Conservation (phyloP, 1,140 invertebrate genomes). For the Drosophila parvula region DNA sequence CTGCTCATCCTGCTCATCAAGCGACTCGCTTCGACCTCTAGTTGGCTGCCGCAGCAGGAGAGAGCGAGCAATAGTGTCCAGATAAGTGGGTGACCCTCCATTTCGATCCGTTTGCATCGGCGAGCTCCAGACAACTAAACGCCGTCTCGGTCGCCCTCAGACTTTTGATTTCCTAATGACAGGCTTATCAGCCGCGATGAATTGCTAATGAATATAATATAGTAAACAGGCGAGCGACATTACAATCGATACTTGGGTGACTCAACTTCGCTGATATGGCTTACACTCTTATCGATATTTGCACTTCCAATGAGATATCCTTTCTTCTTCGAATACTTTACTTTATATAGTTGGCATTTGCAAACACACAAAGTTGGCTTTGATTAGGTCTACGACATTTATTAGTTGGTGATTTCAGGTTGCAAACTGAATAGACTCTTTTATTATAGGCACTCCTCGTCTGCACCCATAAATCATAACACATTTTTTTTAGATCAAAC, state of each 20-base stretch:
- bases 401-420: too few species aligned
- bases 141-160: background rate
- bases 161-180: constrained; percentile 15
- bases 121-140: constrained; percentile 17
- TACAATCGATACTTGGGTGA: background rate
- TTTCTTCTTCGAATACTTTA: background rate
- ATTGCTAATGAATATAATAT: constrained; percentile 4
- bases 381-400: too few species aligned
- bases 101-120: constrained; percentile 7
- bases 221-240: background rate
- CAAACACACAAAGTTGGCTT: background rate
- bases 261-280: background rate
- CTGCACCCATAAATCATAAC: too few species aligned
- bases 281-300: constrained; percentile 8
- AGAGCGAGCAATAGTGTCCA: background rate
- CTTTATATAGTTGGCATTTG: background rate
- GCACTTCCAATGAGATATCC: background rate
- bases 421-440: too few species aligned
- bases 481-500: too few species aligned
- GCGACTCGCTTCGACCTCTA: background rate
- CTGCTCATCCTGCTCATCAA: constrained; percentile 1
- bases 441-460: too few species aligned
- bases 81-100: constrained; percentile 2
- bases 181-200: constrained; percentile 15
- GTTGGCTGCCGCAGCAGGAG: background rate